Percentiles rank a stretch among this genome's conserved stretches.
Conservation (phyloP, 2,113 vertebrate genomes). For the Leuciscus idus region DNA sequence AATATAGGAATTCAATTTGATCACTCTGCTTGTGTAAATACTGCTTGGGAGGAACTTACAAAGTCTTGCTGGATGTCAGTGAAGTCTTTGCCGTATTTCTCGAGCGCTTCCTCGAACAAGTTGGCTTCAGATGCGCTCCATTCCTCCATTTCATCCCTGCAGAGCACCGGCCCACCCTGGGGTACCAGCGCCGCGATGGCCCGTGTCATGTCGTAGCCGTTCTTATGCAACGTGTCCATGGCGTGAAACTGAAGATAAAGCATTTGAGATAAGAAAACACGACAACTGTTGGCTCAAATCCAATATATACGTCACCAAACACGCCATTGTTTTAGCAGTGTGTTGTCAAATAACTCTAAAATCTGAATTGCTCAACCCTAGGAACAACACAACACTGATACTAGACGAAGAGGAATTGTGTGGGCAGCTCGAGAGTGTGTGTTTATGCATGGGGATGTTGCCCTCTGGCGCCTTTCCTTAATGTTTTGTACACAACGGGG, state of each 20-base stretch:
- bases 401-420: not conserved
- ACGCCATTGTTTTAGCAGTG: not conserved
- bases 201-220: slow-evolving; percentile 92
- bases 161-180: slow-evolving; percentile 96
- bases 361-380: not conserved
- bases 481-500: slow-evolving; percentile 72
- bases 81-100: slow-evolving; percentile 99
- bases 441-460: slow-evolving; percentile 20
- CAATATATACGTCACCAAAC: not conserved
- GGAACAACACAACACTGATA: not conserved
- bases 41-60: slow-evolving; percentile 78
- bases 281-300: not conserved
- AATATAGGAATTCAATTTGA: not conserved
- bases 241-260: slow-evolving; percentile 86
- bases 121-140: slow-evolving; percentile 98
- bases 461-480: slow-evolving; percentile 49
- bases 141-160: slow-evolving; percentile 98
- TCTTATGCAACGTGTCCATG: slow-evolving; percentile 96
- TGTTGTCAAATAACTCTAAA: not conserved
- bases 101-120: slow-evolving; percentile 95
- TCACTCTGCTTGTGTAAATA: not conserved
- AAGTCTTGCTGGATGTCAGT: slow-evolving; percentile 98
- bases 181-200: slow-evolving; percentile 95
- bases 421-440: slow-evolving; percentile 35
- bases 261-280: not conserved